Evolutionary conservation across 2,797 vertebrate species (phyloP).

Genomic region (Serranus cabrilla): DNA sequence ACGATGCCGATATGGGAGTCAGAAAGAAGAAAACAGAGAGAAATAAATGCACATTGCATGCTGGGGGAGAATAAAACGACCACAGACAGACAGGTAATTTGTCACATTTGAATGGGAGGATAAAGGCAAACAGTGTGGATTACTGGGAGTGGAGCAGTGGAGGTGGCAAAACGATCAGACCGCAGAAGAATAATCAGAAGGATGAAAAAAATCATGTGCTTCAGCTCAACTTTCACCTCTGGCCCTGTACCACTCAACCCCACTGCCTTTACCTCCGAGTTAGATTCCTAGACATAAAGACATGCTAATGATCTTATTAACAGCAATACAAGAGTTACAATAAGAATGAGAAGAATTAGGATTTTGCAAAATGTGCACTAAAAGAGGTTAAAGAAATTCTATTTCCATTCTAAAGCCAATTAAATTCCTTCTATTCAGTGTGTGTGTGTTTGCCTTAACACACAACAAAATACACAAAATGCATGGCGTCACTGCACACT

Average conservation of each 20-base stretch:
- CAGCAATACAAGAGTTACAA: neutral
- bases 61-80: neutral
- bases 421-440: neutral
- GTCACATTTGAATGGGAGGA: neutral
- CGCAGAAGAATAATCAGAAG: conserved; percentile 24
- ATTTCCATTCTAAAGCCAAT: neutral
- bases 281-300: neutral
- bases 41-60: conserved; percentile 6
- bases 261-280: neutral
- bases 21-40: neutral
- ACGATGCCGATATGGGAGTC: neutral
- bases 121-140: conserved; percentile 2
- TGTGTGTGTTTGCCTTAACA: neutral
- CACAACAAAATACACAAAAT: conserved; percentile 22
- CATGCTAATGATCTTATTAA: conserved; percentile 1
- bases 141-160: conserved; percentile 18
- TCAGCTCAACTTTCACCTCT: conserved; percentile 55
- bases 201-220: conserved; percentile 65
- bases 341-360: neutral
- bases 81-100: neutral
- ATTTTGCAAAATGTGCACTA: neutral
- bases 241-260: conserved; percentile 3
- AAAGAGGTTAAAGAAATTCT: neutral
- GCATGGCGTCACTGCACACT: conserved; percentile 3
- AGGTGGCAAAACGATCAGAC: conserved; percentile 44